Evolutionary conservation across 2,888 invertebrate species (phyloP).

Genomic region (Dynastes grantii): DNA sequence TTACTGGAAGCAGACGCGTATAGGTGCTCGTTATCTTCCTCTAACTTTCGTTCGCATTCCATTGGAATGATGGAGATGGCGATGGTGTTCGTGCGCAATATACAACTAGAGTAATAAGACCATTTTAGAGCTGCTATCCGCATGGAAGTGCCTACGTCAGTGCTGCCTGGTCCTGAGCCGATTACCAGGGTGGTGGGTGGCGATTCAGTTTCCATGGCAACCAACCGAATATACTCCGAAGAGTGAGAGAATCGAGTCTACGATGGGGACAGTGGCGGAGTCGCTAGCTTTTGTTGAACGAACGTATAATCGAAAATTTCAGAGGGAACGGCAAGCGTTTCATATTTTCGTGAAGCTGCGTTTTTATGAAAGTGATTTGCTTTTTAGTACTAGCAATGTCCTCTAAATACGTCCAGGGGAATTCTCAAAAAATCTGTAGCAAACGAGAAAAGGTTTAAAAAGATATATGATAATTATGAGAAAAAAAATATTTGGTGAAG

Average conservation of each 20-base stretch:
- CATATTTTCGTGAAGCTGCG: background rate
- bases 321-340: background rate
- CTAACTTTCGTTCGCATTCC: background rate
- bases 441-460: no score
- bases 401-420: background rate
- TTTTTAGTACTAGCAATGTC: background rate
- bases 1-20: background rate
- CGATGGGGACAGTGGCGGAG: background rate
- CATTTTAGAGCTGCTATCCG: background rate
- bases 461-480: no score
- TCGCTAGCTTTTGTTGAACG: background rate
- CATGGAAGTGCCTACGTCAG: conserved; percentile 5
- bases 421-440: no score
- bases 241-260: background rate
- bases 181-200: conserved; percentile 10
- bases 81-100: background rate
- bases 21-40: background rate
- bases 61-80: background rate
- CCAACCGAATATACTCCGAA: background rate
- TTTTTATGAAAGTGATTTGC: background rate
- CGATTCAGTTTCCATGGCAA: background rate
- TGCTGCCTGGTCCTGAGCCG: conserved; percentile 3
- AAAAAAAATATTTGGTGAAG: no score
- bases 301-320: background rate
- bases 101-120: background rate